Base-by-base conservation (phyloP, 2,113 vertebrate genomes). In the Microtus ochrogaster region DNA sequence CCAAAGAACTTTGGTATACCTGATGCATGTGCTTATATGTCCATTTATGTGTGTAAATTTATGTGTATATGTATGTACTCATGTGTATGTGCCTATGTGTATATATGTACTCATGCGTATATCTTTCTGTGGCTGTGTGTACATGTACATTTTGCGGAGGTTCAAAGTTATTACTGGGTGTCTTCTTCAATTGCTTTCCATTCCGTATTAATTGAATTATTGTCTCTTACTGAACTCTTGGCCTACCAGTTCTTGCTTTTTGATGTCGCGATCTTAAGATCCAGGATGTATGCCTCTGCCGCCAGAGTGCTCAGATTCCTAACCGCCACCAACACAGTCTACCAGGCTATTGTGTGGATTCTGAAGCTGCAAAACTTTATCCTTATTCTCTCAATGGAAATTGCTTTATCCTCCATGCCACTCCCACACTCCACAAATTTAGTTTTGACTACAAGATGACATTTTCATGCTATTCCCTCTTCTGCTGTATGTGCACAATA, bases 401-500 rank as follows among this genome's bases (percentile, higher is more conserved):
- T 47, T 2, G 7, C 1, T 49, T 66, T 49, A 66, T 47, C 28
- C 9, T 12, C 41, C 44, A 2, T 7, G 5, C 41, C 28, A 36
- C 3, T 0, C 6, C 5, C 41, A 66, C 21, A 21, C 10, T 19
- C 86, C 83, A 97, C 19, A 96, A 73, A 96, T 92, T 52, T n/a
- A 52, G 65, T 8, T 52, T 93, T 70, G 63, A 47, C 4, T 55
- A 55, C 44, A 91, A 94, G 2, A 76, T 81, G 95, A 58, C 63
- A 26, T 7, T 83, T 96, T 95, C 95, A 21, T 12, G 21, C 36
- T 44, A 89, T 95, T 96, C 28, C 93, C 41, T 81, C 70, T 87
- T 91, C 97, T 97, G n/a, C 94, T 97, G 78, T 82, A 96, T 28
- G 58, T 90, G 72, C 91, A 82, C 58, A 96, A 94, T 95, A 96